Base-by-base conservation (phyloP, 2,797 vertebrate species). In the Microctenopoma lineatum region DNA sequence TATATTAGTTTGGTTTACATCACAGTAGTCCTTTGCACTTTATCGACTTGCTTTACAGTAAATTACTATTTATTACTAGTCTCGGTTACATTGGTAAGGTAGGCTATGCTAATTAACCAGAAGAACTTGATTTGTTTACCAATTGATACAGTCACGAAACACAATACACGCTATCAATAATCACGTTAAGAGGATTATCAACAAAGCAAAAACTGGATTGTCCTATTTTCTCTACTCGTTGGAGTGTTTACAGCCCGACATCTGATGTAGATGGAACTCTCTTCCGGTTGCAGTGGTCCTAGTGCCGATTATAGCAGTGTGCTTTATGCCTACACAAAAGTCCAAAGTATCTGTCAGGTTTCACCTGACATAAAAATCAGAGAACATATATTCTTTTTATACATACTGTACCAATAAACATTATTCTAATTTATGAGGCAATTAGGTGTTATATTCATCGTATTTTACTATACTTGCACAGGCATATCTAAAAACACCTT, bases 401-500 rank as follows among this genome's bases (percentile, higher is more conserved):
- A 21, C 21, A 21, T 21, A 21, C 21, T 21, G 21, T 21, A 21
- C 21, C 21, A 21, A 21, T 21, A 21, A 21, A 21, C 21, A 21
- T 21, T 21, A 36, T 45, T 66, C n/a, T 1, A 1, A 16, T 9
- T 4, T 3, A 0, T 4, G 0, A 0, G 0, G 1, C 0, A 6
- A 0, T 0, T 0, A 58, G n/a, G 52, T 8, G 25, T 13, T 7
- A n/a, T 42, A 34, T 42, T 3, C 0, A 21, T 10, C 2, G 0
- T 8, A 11, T 15, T 48, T 27, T 7, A 14, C 2, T 56, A 1
- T 64, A 14, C 14, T 0, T 18, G 1, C 0, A 15, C 90, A 94
- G 93, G 94, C 94, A 78, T 36, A 72, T 75, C 0, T 0, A 25
- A 1, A 5, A 74, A 32, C 81, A 50, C 45, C 90, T 65, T 9